Base-by-base conservation (phyloP, 2,888 invertebrate species). In the Trissoscelio sp. region DNA sequence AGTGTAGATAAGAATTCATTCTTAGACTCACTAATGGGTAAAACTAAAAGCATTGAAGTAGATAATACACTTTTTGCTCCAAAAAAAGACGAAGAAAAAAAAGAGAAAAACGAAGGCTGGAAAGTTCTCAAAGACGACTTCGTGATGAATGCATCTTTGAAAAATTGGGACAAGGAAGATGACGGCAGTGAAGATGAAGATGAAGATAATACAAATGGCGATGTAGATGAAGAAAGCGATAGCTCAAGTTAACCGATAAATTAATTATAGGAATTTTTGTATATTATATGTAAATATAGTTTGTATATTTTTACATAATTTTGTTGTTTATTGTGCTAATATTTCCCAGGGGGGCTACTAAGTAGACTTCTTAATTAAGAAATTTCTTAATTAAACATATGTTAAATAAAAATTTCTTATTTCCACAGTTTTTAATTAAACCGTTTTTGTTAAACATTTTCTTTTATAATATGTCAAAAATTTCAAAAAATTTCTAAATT, bases 111-210 rank as follows among this genome's bases (percentile, higher is more conserved):
- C 39, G 85, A 86, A 81, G 83, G 88, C 1, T 93, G 93, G 93
- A 92, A 87, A 87, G 91, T 93, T 89, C 92, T 92, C 88, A 93
- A 95, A 82, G 96, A 97, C 88, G 97, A 98, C n/a, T n/a, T n/a
- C n/a, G n/a, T 97, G 95, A 96, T 96, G 93, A 96, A 96, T 82
- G 95, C 96, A 28, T 96, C 96, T 92, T 94, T 97, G 92, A 97
- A 97, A 92, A 97, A 97, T 91, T 98, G 98, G 98, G 97, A 97
- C 89, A 96, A 96, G 91, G 94, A 96, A 85, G 92, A 93, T 84
- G 91, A 92, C 20, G 89, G 90, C 58, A 89, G 92, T 64, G 84
- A 85, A 78, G n/a, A 48, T 34, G 62, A 69, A 22, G 34, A 24
- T 12, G 62, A 60, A 34, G 16, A 44, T 24, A 24, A 79, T 34